Evolutionary conservation across 1,140 invertebrate genomes (phyloP), one percentile per base, ranked within the genome.

Genomic region (Centruroides vittatus): DNA sequence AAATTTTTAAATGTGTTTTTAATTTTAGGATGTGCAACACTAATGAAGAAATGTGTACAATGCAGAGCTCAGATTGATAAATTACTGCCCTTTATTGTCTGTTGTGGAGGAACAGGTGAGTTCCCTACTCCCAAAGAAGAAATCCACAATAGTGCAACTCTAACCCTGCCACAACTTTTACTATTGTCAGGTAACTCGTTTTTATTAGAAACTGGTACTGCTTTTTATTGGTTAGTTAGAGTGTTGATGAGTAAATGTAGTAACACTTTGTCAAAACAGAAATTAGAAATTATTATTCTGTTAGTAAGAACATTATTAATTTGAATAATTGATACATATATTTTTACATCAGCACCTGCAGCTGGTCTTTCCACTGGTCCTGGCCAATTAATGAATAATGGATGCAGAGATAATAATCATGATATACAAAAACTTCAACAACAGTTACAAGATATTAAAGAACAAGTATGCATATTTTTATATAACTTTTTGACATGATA

Each of bases 11-110:
- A n/a, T n/a, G n/a, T n/a, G n/a, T n/a, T n/a, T 23, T 23, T 23
- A 23, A 23, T 23, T 23, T 23, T 57, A 70, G 84, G 83, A 66
- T 97, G 93, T 78, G 88, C 92, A 58, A 82, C 84, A 57, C 79
- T 96, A 57, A 94, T 96, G 89, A 93, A 94, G 78, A 97, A 95
- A 76, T 98, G 93, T 78, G 89, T 96, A 1, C 83, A 91, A 68
- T 98, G 93, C 73, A 80, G 93, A 65, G 82, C 86, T 8, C 86
- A 88, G 69, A 92, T 96, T 70, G 88, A 89, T 64, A 81, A 83
- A 69, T 83, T 86, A 73, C 73, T 83, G 56, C 81, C 81, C 11
- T 82, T 85, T 69, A 81, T 81, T 35, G 79, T 86, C 4, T 89
- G 86, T 64, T 77, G 76, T 72, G 74, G 74, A 41, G 74, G 73